A percentile compares a stretch with the other conserved stretches of the same genome.
phyloP scores from a whole-genome alignment of 2,797 vertebrate genomes.

The Crypturellus tataupa region DNA sequence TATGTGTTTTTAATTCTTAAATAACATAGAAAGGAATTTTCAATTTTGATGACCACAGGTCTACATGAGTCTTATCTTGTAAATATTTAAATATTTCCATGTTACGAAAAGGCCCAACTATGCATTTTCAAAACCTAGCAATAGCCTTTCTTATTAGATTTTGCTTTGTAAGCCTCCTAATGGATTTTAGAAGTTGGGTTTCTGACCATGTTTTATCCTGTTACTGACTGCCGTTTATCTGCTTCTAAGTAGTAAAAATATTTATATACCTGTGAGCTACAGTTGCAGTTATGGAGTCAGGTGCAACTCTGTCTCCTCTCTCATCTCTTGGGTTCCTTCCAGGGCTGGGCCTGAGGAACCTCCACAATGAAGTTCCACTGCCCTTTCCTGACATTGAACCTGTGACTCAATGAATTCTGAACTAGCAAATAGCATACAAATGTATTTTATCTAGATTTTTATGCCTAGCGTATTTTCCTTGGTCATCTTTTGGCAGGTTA shows the following conservation, averaged over 20 bases:
- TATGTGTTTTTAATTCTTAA: not conserved
- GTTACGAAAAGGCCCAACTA: not conserved
- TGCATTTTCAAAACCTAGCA: not conserved
- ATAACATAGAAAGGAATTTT: not conserved
- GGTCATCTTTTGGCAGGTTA: not conserved
- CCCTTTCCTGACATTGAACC: too few relatives aligned
- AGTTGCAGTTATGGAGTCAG: not conserved
- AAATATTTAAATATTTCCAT: not conserved
- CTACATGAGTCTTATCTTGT: not conserved
- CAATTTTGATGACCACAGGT: not conserved
- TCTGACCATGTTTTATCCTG: not conserved
- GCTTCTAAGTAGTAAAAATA: not conserved
- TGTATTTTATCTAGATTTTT: not conserved
- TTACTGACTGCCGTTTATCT: not conserved
- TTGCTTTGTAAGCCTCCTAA: not conserved
- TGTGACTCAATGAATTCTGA: not conserved
- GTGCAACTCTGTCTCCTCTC: not conserved
- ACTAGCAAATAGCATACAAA: not conserved
- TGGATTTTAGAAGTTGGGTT: not conserved
- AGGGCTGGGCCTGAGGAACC: not conserved
- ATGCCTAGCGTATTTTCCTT: not conserved
- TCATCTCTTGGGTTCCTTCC: not conserved
- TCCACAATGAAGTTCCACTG: not conserved
- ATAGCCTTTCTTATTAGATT: not conserved
- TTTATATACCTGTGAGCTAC: not conserved